phyloP scores from a whole-genome alignment of 2,888 invertebrate genomes.

The Scotopteryx bipunctaria region DNA sequence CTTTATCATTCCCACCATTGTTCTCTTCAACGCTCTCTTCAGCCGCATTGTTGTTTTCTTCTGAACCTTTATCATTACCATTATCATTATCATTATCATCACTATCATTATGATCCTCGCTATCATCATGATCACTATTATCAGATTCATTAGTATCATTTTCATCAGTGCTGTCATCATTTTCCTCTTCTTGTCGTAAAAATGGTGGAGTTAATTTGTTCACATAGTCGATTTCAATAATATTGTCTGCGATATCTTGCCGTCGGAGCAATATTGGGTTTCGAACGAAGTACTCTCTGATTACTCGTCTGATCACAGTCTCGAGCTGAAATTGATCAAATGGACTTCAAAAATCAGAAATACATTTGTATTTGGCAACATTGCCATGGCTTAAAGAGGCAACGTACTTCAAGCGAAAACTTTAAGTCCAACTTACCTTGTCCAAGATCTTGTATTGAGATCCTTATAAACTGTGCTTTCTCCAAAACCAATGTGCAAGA shows the following conservation, averaged over 20 bases:
- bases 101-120: conserved; percentile 32
- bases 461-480: conserved; percentile 7
- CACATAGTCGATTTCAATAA: conserved; percentile 55
- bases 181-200: conserved; percentile 57
- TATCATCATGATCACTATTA: conserved; percentile 33
- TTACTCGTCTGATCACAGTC: conserved; percentile 30
- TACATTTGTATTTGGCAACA: too few relatives aligned
- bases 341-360: too few relatives aligned
- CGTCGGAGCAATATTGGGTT: conserved; percentile 41
- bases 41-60: conserved; percentile 44
- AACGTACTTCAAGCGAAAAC: background rate
- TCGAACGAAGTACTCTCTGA: conserved; percentile 31
- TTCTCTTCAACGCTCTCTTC: conserved; percentile 53
- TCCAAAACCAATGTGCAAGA: conserved; percentile 19
- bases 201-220: conserved; percentile 51
- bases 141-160: conserved; percentile 40
- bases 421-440: conserved; percentile 6
- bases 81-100: conserved; percentile 30
- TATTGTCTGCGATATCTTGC: conserved; percentile 51
- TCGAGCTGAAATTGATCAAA: conserved; percentile 22
- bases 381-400: background rate
- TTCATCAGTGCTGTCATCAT: conserved; percentile 7
- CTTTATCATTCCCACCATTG: conserved; percentile 39
- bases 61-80: conserved; percentile 20
- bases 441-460: conserved; percentile 7